Base-by-base conservation (phyloP, 2,113 vertebrate species). In the Urocolius indicus region DNA sequence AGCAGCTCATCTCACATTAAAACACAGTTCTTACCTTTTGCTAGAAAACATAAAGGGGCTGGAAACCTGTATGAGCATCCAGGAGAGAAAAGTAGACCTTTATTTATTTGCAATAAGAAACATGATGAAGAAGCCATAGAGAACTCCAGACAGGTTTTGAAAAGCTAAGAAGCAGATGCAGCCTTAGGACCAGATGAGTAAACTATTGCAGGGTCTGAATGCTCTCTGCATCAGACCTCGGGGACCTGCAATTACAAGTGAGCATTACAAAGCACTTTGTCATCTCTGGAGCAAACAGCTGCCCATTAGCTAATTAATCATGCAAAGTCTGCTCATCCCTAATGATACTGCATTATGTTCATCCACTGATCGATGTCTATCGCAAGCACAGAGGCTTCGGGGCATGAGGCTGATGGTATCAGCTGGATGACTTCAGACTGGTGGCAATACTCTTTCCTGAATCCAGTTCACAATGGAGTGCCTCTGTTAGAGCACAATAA, bases 401-500 rank as follows among this genome's bases (percentile, higher is more conserved):
- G 51, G 27, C 13, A 43, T 0, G 4, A 17, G 18, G 32, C 14
- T 0, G 0, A 73, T 2, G 1, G 16, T 3, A 84, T 45, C 61
- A 89, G 77, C 36, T 16, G n/a, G 45, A 65, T 2, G 1, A 51
- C 9, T 83, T 30, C 81, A 89, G 68, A 14, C 21, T 1, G 0
- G 36, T 13, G 17, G 21, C 30, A 67, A 23, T 16, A 11, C 34
- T n/a, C 45, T 51, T 36, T 45, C 54, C 17, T 0, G 0, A 9
- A 30, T 66, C 63, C 30, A 68, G 0, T 14, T 46, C 79, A 71
- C 34, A 66, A 1, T 1, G 11, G 20, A 6, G 11, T 38, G n/a
- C 10, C 54, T 43, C 52, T 55, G 14, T 34, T 24, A 43, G 13
- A 54, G 67, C 43, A 30, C 41, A 46, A 7, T 13, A 36, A 5